Evolutionary conservation across 2,113 vertebrate genomes (phyloP), one percentile per base, ranked within the genome.

Genomic region (Rhodinocichla rosea): DNA sequence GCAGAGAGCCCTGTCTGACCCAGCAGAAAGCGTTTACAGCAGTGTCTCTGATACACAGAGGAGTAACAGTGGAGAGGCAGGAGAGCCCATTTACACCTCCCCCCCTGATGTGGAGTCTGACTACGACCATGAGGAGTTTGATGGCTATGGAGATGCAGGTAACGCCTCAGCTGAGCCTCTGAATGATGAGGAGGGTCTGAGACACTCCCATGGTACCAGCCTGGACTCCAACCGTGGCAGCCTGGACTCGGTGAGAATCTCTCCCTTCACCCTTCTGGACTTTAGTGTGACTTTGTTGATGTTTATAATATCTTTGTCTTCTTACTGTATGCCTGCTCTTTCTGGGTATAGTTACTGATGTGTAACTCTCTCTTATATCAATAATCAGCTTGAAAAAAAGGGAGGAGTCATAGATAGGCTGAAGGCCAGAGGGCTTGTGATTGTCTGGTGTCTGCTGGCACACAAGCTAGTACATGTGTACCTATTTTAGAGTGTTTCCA

Each of bases 91-190:
- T 94, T 99, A 99, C 96, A 98, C 98, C 96, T 97, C 98, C 33
- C 98, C 98, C 1, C 98, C 83, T 1, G 99, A 99, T 83, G 98
- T 98, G 9, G 99, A 99, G 90, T 99, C 99, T 0, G 99, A 99
- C 83, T 99, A 99, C 0, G 99, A 99, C 89, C 98, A 99, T 64
- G 99, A 99, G 83, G 99, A 99, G 80, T 98, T 98, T 94, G 99
- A 99, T 50, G 98, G 59, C 15, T 98, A 96, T 15, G 98, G 98
- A 45, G 98, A 99, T 37, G 95, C 97, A 19, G 98, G 98, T 16
- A 98, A 98, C 4, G 30, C 97, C 3, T 87, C 98, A 9, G 98
- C 98, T 37, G 98, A 98, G 63, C 98, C 98, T 5, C 97, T 98
- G 65, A 91, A 98, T 0, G 98, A 98, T 9, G 98, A 98, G 47